Evolutionary conservation across 2,888 invertebrate species (phyloP).

Genomic region (Machimus rusticus): DNA sequence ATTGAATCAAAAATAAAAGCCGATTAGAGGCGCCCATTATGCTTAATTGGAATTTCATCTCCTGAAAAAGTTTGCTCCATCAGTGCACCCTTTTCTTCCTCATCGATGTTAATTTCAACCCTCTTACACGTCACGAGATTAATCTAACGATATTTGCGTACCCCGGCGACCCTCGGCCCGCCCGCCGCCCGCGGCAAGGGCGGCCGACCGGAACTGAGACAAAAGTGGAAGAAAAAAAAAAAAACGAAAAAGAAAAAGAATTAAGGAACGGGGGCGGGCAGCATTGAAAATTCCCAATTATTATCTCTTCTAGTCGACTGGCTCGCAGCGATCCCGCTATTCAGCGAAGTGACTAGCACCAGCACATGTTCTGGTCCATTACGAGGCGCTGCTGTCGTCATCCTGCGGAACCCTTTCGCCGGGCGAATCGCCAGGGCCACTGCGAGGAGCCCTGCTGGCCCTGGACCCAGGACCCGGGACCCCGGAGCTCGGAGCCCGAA

Average conservation of each 20-base stretch:
- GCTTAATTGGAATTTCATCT: constrained; percentile 49
- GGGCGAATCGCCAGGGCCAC: not conserved
- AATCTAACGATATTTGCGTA: constrained; percentile 35
- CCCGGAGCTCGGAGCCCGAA: not conserved
- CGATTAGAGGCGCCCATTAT: constrained; percentile 49
- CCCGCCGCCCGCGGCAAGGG: not conserved
- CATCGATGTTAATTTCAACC: constrained; percentile 41
- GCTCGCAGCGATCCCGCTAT: constrained; percentile 30
- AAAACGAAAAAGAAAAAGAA: too few species aligned
- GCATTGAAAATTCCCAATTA: constrained; percentile 42
- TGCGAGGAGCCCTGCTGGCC: not conserved
- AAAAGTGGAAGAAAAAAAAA: not conserved
- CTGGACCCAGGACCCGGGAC: not conserved
- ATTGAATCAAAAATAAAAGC: constrained; percentile 50
- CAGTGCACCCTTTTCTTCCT: constrained; percentile 38
- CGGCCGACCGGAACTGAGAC: not conserved
- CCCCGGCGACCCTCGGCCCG: not conserved
- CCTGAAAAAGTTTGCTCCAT: constrained; percentile 37
- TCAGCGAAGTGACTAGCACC: constrained; percentile 32
- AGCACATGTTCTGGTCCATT: constrained; percentile 41
- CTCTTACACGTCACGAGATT: constrained; percentile 37
- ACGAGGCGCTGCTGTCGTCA: constrained; percentile 14
- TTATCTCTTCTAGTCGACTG: constrained; percentile 44
- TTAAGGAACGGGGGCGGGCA: not conserved
- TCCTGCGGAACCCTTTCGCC: constrained; percentile 26